These are phyloP conservation scores for Cotesia vestalis DNA, from an alignment of 1,140 invertebrate species.

Conservation along the genomic window DNA sequence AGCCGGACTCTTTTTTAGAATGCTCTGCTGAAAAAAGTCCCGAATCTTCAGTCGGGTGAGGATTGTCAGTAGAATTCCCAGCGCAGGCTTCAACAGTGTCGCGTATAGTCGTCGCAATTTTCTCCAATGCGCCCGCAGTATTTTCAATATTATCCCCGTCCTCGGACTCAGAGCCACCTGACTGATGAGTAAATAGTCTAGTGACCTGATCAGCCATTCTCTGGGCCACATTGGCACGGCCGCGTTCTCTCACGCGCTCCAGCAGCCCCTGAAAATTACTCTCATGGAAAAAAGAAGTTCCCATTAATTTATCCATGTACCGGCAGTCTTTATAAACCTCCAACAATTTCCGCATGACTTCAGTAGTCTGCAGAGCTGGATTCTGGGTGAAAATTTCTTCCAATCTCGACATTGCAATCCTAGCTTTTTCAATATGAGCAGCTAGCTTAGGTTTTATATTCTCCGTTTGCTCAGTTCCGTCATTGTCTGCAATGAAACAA, in stretches of 20 bases:
- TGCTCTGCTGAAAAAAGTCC: slow-evolving; percentile 62
- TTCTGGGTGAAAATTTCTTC: slow-evolving; percentile 81
- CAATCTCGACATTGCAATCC: slow-evolving; percentile 76
- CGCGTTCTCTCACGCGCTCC: slow-evolving; percentile 68
- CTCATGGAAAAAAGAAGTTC: slow-evolving; percentile 86
- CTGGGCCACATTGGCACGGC: slow-evolving; percentile 66
- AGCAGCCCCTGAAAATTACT: slow-evolving; percentile 76
- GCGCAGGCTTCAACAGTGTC: slow-evolving; percentile 37
- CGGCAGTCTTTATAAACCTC: slow-evolving; percentile 87
- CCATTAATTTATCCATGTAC: slow-evolving; percentile 84
- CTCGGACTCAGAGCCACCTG: slow-evolving; percentile 47
- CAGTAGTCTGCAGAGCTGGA: slow-evolving; percentile 75
- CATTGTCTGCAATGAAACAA: slow-evolving; percentile 59
- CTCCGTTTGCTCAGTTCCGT: slow-evolving; percentile 58
- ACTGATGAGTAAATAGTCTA: slow-evolving; percentile 64
- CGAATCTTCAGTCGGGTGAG: slow-evolving; percentile 59
- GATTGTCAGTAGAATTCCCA: slow-evolving; percentile 46
- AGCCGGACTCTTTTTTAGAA: slow-evolving; percentile 63
- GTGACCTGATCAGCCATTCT: slow-evolving; percentile 71
- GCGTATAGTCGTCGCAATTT: slow-evolving; percentile 40
- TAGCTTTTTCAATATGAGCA: slow-evolving; percentile 78
- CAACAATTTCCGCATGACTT: slow-evolving; percentile 81
- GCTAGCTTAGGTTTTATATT: slow-evolving; percentile 74
- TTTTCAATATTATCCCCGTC: slow-evolving; percentile 36
- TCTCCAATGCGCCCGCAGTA: slow-evolving; percentile 36